Evolutionary conservation across 1,140 invertebrate species (phyloP).

Genomic region (Samia ricini): DNA sequence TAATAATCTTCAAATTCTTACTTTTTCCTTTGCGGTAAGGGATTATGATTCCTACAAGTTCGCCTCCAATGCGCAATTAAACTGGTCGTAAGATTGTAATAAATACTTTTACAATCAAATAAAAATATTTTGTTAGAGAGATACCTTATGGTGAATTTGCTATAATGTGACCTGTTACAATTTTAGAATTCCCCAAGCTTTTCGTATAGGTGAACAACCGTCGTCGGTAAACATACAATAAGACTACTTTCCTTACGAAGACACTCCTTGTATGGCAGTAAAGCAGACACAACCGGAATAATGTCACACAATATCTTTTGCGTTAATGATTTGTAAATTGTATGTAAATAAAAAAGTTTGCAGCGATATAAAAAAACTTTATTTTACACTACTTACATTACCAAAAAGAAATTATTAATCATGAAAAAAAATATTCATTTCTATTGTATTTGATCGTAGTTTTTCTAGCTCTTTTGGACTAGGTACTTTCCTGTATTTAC

Average conservation of each 20-base stretch:
- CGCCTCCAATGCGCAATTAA: no score
- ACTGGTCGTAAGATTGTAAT: no score
- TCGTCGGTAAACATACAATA: constrained; percentile 48
- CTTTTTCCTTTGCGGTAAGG: no score
- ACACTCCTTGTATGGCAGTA: constrained; percentile 38
- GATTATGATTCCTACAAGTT: no score
- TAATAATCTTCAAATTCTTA: no score
- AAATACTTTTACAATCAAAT: background rate
- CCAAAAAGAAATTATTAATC: no score
- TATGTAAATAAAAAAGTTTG: background rate
- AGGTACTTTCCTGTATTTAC: no score
- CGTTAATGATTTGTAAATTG: background rate
- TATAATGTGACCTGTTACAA: constrained; percentile 13
- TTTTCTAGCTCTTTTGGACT: no score
- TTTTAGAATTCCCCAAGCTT: constrained; percentile 49
- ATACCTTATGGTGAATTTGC: background rate
- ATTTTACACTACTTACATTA: no score
- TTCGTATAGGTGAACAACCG: constrained; percentile 61
- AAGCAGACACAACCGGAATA: constrained; percentile 2
- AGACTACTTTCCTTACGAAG: constrained; percentile 59
- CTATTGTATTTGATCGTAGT: no score
- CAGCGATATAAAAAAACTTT: no score
- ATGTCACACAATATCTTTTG: constrained; percentile 3
- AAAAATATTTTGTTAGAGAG: background rate
- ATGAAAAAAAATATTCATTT: no score